Percentiles rank a stretch among this genome's conserved stretches.
Conservation (phyloP, 2,888 invertebrate genomes). For the Tuberolachnus salignus region DNA sequence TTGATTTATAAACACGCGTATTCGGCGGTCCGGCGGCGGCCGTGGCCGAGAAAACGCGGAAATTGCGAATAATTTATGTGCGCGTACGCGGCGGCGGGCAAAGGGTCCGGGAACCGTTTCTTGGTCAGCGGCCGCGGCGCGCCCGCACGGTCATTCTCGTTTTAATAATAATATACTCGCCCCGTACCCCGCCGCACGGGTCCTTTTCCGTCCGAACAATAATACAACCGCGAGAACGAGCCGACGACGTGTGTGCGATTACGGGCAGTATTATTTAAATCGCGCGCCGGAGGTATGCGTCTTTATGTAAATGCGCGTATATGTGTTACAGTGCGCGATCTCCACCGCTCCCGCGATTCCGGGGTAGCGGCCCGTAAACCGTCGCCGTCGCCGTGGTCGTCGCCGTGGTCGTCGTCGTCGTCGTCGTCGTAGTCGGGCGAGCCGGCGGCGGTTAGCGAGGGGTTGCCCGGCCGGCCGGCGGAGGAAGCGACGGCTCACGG, state of each 20-base stretch:
- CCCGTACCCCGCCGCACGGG: constrained; percentile 4
- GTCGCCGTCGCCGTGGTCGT: neutral
- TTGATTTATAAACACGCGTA: constrained; percentile 36
- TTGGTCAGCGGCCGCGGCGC: constrained; percentile 2
- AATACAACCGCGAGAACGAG: constrained; percentile 4
- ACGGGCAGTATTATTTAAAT: constrained; percentile 49
- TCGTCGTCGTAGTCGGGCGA: no score
- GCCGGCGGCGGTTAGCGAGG: no score
- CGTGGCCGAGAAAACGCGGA: constrained; percentile 23
- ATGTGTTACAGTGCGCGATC: neutral
- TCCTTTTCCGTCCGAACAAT: constrained; percentile 17
- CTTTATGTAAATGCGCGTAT: constrained; percentile 26
- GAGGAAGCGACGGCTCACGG: no score
- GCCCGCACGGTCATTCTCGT: constrained; percentile 43
- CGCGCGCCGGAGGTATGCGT: constrained; percentile 35
- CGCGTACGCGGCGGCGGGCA: neutral
- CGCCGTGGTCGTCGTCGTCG: no score
- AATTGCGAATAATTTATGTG: constrained; percentile 47
- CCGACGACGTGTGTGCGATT: neutral
- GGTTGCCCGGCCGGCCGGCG: no score
- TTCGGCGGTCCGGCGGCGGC: neutral
- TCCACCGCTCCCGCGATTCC: neutral
- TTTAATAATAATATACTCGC: constrained; percentile 34
- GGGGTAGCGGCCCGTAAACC: constrained; percentile 10
- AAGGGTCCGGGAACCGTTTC: neutral